phyloP scores from a whole-genome alignment of 2,797 vertebrate species.

The Merluccius polli region DNA sequence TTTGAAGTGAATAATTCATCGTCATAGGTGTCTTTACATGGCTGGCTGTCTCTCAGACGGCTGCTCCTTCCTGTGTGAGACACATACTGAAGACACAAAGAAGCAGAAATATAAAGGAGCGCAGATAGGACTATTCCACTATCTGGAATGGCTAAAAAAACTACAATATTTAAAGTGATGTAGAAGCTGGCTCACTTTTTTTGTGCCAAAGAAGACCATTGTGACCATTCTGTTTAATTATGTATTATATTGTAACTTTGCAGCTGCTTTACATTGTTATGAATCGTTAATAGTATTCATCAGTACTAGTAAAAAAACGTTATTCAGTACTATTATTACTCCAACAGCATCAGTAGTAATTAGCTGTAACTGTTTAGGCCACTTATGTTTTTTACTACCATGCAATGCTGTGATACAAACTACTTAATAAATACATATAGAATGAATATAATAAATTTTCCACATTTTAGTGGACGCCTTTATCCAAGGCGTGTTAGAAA shows the following conservation, averaged over 20 bases:
- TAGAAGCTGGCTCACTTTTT: too few species aligned
- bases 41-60: conserved; percentile 17
- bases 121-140: neutral
- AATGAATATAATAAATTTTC: neutral
- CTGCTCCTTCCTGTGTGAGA: conserved; percentile 3
- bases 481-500: too few species aligned
- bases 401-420: neutral
- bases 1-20: conserved; percentile 56
- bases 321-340: neutral
- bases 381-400: neutral
- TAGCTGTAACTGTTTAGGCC: neutral
- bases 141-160: neutral
- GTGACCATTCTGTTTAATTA: too few species aligned
- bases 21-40: conserved; percentile 36
- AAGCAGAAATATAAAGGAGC: too few species aligned
- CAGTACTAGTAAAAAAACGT: neutral
- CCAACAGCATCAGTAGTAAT: neutral
- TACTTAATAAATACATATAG: neutral
- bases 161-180: too few species aligned
- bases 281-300: neutral
- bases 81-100: neutral
- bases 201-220: too few species aligned
- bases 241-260: too few species aligned
- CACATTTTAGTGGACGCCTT: too few species aligned
- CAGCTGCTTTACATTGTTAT: neutral